A percentile compares a stretch with the other conserved stretches of the same genome.
Evolutionary conservation across 2,797 vertebrate genomes (phyloP).

Genomic region (Avahi laniger): DNA sequence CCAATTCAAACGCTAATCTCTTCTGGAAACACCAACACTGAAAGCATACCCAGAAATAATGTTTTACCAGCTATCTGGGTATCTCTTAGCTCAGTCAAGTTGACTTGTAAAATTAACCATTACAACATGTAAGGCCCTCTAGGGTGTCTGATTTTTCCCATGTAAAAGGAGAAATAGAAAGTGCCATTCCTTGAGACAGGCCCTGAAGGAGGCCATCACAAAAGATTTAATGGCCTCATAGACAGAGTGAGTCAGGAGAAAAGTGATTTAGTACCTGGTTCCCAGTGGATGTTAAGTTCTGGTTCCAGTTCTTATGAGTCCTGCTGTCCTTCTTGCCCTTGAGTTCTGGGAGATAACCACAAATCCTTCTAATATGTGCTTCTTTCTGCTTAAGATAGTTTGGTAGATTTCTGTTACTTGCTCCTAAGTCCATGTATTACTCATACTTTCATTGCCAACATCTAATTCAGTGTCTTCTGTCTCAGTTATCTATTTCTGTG

Average conservation of each 20-base stretch:
- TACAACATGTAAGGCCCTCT: not conserved
- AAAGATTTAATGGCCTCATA: not conserved
- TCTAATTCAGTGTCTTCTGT: slow-evolving; percentile 2
- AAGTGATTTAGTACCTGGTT: not conserved
- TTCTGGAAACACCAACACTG: not conserved
- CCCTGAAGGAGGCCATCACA: not conserved
- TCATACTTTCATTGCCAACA: not conserved
- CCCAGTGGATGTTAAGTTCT: slow-evolving; percentile 7
- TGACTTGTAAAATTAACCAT: not conserved
- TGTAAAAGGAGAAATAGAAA: slow-evolving; percentile 20
- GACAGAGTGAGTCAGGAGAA: not conserved
- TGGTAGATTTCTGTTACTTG: not conserved
- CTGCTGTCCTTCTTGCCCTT: not conserved
- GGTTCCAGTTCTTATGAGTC: not conserved
- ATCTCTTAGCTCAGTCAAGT: not conserved
- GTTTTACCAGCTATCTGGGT: not conserved
- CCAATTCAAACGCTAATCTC: not conserved
- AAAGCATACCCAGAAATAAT: not conserved
- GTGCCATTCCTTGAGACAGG: not conserved
- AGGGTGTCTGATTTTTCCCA: not conserved
- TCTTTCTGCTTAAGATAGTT: slow-evolving; percentile 28
- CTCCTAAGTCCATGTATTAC: not conserved
- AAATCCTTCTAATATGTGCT: not conserved
- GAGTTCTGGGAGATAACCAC: not conserved
- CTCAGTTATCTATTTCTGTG: not conserved